Percentiles rank a stretch among this genome's conserved stretches.
Evolutionary conservation across 2,113 vertebrate species (phyloP).

Genomic region (Psittacara wagleri): DNA sequence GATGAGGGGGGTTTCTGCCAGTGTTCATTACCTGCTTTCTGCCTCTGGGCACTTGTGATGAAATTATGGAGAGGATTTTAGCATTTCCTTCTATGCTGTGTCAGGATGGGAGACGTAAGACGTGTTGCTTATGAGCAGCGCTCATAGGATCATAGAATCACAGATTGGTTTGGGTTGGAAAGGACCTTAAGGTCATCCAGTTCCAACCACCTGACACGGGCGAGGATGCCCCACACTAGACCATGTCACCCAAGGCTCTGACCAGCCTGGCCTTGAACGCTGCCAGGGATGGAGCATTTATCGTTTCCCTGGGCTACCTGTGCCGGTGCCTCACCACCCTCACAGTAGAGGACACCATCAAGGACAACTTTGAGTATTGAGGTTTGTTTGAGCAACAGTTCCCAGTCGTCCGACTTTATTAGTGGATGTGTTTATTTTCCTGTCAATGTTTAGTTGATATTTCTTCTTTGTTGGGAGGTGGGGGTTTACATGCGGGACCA

Average conservation of each 20-base stretch:
- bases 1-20: not conserved
- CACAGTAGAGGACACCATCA: not conserved
- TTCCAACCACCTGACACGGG: not conserved
- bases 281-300: not conserved
- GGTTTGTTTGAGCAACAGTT: not conserved
- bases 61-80: not conserved
- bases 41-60: not conserved
- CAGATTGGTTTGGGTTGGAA: not conserved
- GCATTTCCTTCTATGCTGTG: not conserved
- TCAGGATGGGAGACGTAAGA: not conserved
- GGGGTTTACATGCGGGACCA: not conserved
- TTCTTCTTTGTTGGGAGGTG: not conserved
- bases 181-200: not conserved
- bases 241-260: not conserved
- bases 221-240: not conserved
- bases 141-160: not conserved
- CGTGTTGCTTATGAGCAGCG: not conserved
- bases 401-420: not conserved
- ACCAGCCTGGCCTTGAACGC: not conserved
- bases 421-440: not conserved
- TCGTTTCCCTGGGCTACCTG: not conserved
- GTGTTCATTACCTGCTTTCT: not conserved
- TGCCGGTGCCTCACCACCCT: not conserved
- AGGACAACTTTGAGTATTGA: not conserved
- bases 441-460: not conserved